Percentiles rank a stretch among this genome's conserved stretches.
Conservation (phyloP, 2,113 vertebrate species). For the Zosterops hypoxanthus region DNA sequence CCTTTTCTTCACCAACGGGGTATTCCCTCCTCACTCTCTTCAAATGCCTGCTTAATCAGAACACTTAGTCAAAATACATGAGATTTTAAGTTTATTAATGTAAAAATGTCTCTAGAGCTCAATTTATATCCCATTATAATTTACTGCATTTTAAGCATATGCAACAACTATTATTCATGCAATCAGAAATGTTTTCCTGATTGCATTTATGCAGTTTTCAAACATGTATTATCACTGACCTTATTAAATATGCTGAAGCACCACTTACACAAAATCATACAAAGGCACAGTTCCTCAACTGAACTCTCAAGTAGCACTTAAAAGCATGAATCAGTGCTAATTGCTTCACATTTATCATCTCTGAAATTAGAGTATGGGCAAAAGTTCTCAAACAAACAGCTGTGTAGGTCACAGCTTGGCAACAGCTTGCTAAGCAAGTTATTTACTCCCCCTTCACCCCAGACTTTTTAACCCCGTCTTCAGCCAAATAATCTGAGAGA, state of each 20-base stretch:
- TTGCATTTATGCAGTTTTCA: conserved; percentile 76
- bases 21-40: neutral
- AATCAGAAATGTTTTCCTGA: conserved; percentile 78
- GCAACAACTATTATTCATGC: conserved; percentile 74
- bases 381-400: conserved; percentile 51
- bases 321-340: conserved; percentile 62
- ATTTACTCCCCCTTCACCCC: neutral
- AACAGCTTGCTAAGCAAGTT: neutral
- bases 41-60: conserved; percentile 63
- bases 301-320: conserved; percentile 58
- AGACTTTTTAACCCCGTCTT: neutral
- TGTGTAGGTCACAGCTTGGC: conserved; percentile 41
- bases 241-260: conserved; percentile 74
- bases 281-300: conserved; percentile 42
- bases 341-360: conserved; percentile 56
- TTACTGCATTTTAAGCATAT: conserved; percentile 66
- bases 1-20: neutral
- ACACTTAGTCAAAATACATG: conserved; percentile 37
- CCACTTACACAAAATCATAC: conserved; percentile 57
- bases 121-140: conserved; percentile 68
- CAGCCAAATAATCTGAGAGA: neutral
- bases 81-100: conserved; percentile 65
- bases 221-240: conserved; percentile 73
- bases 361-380: conserved; percentile 38
- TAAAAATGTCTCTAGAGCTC: conserved; percentile 64